Conservation (phyloP, 2,888 invertebrate genomes). For the Stenodera caucasica region DNA sequence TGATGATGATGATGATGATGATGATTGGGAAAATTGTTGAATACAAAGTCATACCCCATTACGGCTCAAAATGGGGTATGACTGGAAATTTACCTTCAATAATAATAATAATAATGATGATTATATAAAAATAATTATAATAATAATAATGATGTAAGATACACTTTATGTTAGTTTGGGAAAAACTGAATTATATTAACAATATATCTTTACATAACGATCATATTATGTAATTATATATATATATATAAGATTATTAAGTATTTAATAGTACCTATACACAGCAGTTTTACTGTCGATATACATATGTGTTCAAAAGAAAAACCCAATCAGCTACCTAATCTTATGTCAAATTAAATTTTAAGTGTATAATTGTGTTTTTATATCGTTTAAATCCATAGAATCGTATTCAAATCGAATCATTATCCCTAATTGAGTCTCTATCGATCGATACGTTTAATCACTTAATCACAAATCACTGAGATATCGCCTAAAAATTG, state of each 20-base stretch:
- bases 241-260: constrained; percentile 46
- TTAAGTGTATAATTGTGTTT: constrained; percentile 40
- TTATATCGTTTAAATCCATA: constrained; percentile 23
- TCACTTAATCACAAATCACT: no score
- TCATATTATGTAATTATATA: constrained; percentile 38
- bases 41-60: constrained; percentile 43
- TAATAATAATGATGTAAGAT: constrained; percentile 27
- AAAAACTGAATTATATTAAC: no score
- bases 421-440: no score
- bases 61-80: constrained; percentile 52
- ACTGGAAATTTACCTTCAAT: no score
- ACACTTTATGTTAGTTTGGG: constrained; percentile 43
- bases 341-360: constrained; percentile 55
- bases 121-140: no score
- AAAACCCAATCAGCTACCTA: constrained; percentile 57
- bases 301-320: constrained; percentile 56
- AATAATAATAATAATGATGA: no score
- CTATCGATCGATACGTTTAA: no score
- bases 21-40: constrained; percentile 5
- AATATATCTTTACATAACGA: neutral
- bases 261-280: constrained; percentile 54
- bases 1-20: no score
- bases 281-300: constrained; percentile 54
- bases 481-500: no score
- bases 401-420: neutral